Evolutionary conservation across 64 coral and sea anemone species (phyloP), one percentile per base, ranked within the genome.

Genomic region (Montipora efflorescens): DNA sequence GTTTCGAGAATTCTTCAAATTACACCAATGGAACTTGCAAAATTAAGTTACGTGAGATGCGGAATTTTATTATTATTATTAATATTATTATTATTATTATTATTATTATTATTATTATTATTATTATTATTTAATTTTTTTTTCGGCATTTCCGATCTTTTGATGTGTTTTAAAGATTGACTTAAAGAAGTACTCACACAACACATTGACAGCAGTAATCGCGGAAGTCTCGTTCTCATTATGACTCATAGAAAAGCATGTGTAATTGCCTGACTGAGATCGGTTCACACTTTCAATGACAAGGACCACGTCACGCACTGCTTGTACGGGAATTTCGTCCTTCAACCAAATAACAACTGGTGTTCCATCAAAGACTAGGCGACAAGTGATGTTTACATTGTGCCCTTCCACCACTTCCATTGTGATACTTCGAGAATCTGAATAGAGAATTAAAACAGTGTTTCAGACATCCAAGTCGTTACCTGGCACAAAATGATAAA

Each of bases 381-480:
- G 82, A 49, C 82, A 86, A 8, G 66, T 86, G 62, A 86, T 72
- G 46, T 86, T 86, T 5, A 86, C 5, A 8, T n/a, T 7, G 8
- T 71, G 1, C 2, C 82, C 82, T 49, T 86, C 82, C 6, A 48
- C 66, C 4, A 86, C 66, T 11, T 70, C 8, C 62, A 49, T 14
- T 5, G 43, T 86, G 9, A 71, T 49, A 12, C 53, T 67, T 71
- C 45, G 62, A 50, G 62, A 43, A 49, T 86, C 66, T 86, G 16
- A 15, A 36, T 36, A 6, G 10, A 5, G 49, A 81, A 8, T 18
- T 18, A 67, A 47, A 84, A 47, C 16, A 67, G 15, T 13, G 16
- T 67, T 15, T 14, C 0, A 67, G 62, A 67, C 62, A 67, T 15
- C 12, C 10, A 14, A 14, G 62, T 36, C 36, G 36, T 36, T 36